These are phyloP conservation scores for Zosterops hypoxanthus DNA, from an alignment of 2,113 vertebrate species.

Conservation along the genomic window DNA sequence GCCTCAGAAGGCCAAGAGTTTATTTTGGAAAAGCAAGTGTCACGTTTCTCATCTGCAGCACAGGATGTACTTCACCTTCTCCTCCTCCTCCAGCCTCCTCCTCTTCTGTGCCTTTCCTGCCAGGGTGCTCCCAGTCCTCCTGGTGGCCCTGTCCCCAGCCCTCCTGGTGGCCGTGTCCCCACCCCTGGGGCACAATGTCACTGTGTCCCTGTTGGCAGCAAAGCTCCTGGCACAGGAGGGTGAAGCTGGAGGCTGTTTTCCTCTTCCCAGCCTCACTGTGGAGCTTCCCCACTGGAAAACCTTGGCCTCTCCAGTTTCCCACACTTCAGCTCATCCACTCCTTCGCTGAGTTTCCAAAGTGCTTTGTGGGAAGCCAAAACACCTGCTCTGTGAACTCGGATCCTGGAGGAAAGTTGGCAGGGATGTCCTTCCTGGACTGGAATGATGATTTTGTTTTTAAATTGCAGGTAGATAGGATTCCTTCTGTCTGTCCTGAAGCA, in stretches of 20 bases:
- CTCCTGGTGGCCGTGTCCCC: neutral
- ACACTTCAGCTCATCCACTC: neutral
- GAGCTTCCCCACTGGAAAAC: neutral
- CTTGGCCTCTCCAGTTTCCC: neutral
- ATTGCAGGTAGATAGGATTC: neutral
- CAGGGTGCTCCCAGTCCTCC: neutral
- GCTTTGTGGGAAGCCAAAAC: neutral
- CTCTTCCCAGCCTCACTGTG: neutral
- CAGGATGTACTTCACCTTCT: neutral
- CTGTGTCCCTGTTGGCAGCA: neutral
- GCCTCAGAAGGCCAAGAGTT: neutral
- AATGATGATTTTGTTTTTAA: neutral
- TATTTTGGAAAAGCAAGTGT: neutral
- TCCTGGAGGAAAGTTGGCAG: neutral
- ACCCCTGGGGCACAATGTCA: fast-evolving
- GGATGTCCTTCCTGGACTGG: neutral
- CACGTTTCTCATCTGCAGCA: neutral
- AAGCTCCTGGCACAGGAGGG: neutral
- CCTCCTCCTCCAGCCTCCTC: neutral
- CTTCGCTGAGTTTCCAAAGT: neutral
- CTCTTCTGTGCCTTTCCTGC: neutral
- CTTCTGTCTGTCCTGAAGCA: neutral
- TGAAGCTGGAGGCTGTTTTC: neutral
- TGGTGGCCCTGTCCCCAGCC: neutral
- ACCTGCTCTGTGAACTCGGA: neutral